Evolutionary conservation across 1,140 invertebrate genomes (phyloP).

Genomic region (Sitobion miscanthi): DNA sequence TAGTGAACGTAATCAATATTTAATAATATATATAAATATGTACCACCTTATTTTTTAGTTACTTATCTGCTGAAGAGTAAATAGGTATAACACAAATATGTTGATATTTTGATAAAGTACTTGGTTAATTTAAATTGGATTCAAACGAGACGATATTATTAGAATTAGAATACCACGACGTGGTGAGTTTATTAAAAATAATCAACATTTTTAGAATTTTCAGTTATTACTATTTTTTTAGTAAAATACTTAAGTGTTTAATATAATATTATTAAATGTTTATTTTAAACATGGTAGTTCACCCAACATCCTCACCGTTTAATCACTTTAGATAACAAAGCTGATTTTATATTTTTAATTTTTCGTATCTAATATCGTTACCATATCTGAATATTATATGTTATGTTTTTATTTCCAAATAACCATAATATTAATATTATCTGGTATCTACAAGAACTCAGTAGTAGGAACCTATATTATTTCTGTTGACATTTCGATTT

Average conservation of each 20-base stretch:
- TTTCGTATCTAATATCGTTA: not conserved
- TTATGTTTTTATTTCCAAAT: not conserved
- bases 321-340: not conserved
- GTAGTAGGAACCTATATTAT: not conserved
- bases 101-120: not conserved
- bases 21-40: too few species aligned
- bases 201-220: not conserved
- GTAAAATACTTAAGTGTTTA: not conserved
- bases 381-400: not conserved
- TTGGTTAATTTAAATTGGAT: not conserved
- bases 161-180: not conserved
- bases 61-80: not conserved
- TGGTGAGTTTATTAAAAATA: not conserved
- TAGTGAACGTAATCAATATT: too few species aligned
- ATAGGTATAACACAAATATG: too few species aligned
- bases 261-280: not conserved
- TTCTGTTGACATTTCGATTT: not conserved
- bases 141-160: not conserved
- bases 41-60: not conserved
- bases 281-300: too few species aligned
- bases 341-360: not conserved
- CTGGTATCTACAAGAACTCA: not conserved
- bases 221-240: not conserved
- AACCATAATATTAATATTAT: not conserved
- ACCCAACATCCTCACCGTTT: too few species aligned